Evolutionary conservation across 2,888 invertebrate genomes (phyloP).

Genomic region (Coecobrya sp.): DNA sequence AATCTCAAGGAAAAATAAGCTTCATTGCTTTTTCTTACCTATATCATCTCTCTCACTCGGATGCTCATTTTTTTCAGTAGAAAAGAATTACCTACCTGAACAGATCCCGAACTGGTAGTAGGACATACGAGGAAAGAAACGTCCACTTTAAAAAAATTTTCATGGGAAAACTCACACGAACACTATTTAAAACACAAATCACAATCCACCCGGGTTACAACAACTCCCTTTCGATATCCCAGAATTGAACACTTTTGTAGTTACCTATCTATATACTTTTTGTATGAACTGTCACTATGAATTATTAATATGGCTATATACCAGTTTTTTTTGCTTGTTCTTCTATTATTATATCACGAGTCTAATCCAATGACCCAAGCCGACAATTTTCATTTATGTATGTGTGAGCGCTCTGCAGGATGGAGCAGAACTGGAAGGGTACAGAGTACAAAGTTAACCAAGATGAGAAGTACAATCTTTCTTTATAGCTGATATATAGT

Average conservation of each 20-base stretch:
- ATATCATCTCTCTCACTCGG: too few species aligned
- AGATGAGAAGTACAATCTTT: background rate
- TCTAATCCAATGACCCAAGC: background rate
- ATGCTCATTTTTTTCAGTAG: background rate
- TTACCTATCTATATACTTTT: background rate
- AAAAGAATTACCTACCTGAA: conserved; percentile 6
- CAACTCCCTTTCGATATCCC: background rate
- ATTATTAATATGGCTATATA: background rate
- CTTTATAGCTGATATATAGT: background rate
- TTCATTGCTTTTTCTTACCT: background rate
- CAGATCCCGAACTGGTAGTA: background rate
- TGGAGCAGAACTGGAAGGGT: conserved; percentile 5
- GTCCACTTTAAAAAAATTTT: background rate
- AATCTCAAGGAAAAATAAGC: background rate
- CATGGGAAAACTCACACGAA: background rate
- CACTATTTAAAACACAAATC: background rate
- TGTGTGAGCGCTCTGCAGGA: conserved; percentile 1
- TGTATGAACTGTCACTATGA: background rate
- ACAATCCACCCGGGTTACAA: background rate
- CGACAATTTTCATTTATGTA: background rate
- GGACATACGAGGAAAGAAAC: background rate
- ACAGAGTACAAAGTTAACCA: too few species aligned
- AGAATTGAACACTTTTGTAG: background rate
- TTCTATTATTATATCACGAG: too few species aligned
- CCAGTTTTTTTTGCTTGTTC: background rate